Evolutionary conservation across 2,113 vertebrate genomes (phyloP), one percentile per base, ranked within the genome.

Genomic region (Hymenochirus boettgeri): DNA sequence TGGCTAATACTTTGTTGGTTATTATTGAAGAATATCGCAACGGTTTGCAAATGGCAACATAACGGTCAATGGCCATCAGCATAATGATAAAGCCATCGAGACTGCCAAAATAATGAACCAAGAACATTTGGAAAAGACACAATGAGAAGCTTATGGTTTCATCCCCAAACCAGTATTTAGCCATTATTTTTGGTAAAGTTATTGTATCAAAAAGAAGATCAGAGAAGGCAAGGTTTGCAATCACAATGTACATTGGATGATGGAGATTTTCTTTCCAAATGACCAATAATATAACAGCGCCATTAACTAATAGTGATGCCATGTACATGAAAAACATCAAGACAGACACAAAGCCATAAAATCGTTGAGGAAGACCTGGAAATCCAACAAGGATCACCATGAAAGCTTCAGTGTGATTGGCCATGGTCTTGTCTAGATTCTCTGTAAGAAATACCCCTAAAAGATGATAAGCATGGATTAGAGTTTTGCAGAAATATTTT

Each of bases 161-260:
- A 18, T 55, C 53, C 19, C 25, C 53, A 55, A 8, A 55, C 25
- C 25, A 55, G 31, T 55, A 55, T 10, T 8, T 55, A 27, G n/a
- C 18, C 5, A 55, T 55, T 7, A 31, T 18, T 29, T 55, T 55
- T 7, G 53, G 53, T 27, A 55, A 21, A 9, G 54, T 57, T 1
- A 37, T 22, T 11, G 54, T 57, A 19, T 57, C 54, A 33, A 57
- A 57, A 2, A 58, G 12, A 2, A 58, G 35, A 17, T 58, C 56
- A 25, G 56, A 58, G 42, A 58, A 13, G 39, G 56, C 33, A 21
- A 58, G 56, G 56, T 42, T 58, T 1, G 12, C 21, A 27, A 58
- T 45, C 22, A 58, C 25, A 6, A 58, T 37, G 19, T 58, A 42
- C 56, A 58, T 58, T 4, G 56, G 56, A 7, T 58, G 56, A 22